phyloP scores from a whole-genome alignment of 2,888 invertebrate species.

The Pyrocoelia pectoralis region DNA sequence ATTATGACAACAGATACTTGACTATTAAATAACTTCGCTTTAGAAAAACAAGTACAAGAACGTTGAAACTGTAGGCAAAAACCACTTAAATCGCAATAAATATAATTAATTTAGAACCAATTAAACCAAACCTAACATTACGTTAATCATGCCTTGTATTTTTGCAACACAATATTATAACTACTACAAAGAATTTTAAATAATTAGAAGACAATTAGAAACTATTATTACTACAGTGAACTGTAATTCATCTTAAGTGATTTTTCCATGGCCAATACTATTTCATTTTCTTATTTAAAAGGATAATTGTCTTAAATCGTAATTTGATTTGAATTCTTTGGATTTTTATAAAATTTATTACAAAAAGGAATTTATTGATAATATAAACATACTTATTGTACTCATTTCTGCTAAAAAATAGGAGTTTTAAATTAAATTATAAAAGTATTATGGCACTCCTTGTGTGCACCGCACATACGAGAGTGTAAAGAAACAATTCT shows the following conservation, averaged over 20 bases:
- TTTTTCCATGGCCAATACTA: slow-evolving; percentile 2
- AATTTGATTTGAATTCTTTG: slow-evolving; percentile 4
- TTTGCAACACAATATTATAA: slow-evolving; percentile 1
- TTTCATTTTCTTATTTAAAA: background rate
- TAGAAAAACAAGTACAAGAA: too few relatives aligned
- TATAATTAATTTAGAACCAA: background rate
- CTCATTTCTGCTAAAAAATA: background rate
- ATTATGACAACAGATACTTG: too few relatives aligned
- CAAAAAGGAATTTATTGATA: background rate
- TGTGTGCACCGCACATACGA: background rate
- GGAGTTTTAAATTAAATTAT: background rate
- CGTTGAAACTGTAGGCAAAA: background rate
- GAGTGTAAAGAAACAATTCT: background rate
- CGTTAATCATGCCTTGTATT: background rate
- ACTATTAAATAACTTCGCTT: too few relatives aligned
- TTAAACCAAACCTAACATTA: background rate
- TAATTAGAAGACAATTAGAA: background rate
- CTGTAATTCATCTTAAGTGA: slow-evolving; percentile 5
- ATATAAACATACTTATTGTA: background rate
- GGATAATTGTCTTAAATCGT: slow-evolving; percentile 2
- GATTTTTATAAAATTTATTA: slow-evolving; percentile 1
- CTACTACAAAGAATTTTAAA: background rate
- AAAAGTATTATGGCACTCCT: background rate
- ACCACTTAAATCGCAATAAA: background rate
- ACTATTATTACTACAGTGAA: background rate